phyloP scores from a whole-genome alignment of 1,140 invertebrate species.

The Calephelis nemesis region DNA sequence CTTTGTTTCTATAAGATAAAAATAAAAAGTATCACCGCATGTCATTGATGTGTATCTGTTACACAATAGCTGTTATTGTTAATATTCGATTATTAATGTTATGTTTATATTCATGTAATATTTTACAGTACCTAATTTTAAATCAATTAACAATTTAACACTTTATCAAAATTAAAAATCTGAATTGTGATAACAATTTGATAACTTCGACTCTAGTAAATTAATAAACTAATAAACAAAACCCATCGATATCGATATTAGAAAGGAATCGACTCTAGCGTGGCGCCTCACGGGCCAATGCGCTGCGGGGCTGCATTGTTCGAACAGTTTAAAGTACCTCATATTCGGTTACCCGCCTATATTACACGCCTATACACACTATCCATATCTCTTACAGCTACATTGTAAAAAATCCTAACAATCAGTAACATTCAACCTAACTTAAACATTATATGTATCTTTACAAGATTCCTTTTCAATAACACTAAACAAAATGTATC shows the following conservation, averaged over 20 bases:
- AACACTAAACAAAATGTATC: background rate
- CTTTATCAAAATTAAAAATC: too few species aligned
- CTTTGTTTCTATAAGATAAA: too few species aligned
- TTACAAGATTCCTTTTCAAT: slow-evolving; percentile 29
- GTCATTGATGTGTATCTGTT: too few species aligned
- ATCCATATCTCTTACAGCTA: slow-evolving; percentile 50
- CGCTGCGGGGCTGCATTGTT: slow-evolving; percentile 69
- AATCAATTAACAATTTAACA: too few species aligned
- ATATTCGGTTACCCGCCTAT: slow-evolving; percentile 72
- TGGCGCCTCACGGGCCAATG: slow-evolving; percentile 59
- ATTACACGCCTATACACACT: slow-evolving; percentile 64
- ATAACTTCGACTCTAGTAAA: background rate
- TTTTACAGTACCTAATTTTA: too few species aligned
- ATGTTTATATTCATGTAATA: too few species aligned
- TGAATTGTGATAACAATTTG: too few species aligned
- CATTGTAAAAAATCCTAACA: slow-evolving; percentile 41
- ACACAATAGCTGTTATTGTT: too few species aligned
- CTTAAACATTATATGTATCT: slow-evolving; percentile 24
- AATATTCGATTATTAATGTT: too few species aligned
- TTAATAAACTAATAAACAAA: background rate
- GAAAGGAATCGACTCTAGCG: slow-evolving; percentile 40
- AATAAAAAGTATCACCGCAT: too few species aligned
- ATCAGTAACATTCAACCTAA: slow-evolving; percentile 23
- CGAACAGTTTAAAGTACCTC: slow-evolving; percentile 65
- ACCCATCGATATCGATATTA: slow-evolving; percentile 31